phyloP scores from a whole-genome alignment of 2,113 vertebrate species.

The Megalops atlanticus region DNA sequence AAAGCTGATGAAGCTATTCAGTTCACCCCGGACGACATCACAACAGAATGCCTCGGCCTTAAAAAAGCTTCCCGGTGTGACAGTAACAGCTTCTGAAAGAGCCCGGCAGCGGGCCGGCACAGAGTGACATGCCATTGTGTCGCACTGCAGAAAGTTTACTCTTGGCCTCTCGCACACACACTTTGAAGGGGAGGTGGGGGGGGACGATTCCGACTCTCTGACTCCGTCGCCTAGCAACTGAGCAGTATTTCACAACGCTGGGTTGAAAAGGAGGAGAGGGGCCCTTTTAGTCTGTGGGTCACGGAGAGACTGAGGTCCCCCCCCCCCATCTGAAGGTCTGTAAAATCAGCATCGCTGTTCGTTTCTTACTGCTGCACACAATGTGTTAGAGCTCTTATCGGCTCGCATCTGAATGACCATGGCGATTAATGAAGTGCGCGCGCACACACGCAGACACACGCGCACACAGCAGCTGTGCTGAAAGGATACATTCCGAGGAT shows the following conservation, averaged over 20 bases:
- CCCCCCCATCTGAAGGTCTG: not conserved
- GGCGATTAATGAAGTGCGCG: too few relatives aligned
- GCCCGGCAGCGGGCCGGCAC: slow-evolving; percentile 43
- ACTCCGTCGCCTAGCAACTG: slow-evolving; percentile 62
- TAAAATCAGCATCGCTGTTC: not conserved
- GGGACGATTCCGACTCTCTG: slow-evolving; percentile 6
- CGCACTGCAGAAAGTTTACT: not conserved
- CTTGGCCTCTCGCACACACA: slow-evolving; percentile 13
- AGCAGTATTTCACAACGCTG: slow-evolving; percentile 24
- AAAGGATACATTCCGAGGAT: slow-evolving; percentile 99
- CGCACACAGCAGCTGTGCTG: not conserved
- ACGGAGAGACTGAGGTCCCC: not conserved
- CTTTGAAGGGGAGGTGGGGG: slow-evolving; percentile 11
- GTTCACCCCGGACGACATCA: not conserved
- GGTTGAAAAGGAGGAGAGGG: slow-evolving; percentile 22
- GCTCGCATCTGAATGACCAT: not conserved
- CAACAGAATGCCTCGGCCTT: not conserved
- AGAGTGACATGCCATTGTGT: slow-evolving; percentile 48
- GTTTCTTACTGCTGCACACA: not conserved
- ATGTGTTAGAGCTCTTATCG: not conserved
- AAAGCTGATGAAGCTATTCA: not conserved
- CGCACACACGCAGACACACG: not conserved
- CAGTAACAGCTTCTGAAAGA: slow-evolving; percentile 33
- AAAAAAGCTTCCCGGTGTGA: slow-evolving; percentile 5
- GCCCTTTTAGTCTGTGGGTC: not conserved